Evolutionary conservation across 2,113 vertebrate species (phyloP), one percentile per base, ranked within the genome.

Genomic region (Chloebia gouldiae): DNA sequence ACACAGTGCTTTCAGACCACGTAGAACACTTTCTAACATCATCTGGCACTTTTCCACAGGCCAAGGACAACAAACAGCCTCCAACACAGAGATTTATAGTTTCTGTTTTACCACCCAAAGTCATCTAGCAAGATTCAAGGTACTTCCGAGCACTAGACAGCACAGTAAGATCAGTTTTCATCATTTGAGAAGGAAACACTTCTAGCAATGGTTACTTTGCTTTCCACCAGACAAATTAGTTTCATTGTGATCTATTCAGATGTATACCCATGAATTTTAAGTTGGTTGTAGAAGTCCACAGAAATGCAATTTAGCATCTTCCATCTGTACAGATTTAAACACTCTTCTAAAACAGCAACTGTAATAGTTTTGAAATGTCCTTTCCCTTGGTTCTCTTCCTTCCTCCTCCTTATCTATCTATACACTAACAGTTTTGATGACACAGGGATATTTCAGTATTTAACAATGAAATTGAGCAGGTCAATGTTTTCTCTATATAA

Each of bases 231-330:
- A 44, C 13, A 70, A 66, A 90, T 75, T 8, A 54, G 13, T 88
- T 86, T 86, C 83, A 75, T 77, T 71, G 49, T 42, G 11, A 81
- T 69, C 42, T 68, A 78, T 51, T n/a, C 86, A 61, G n/a, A 76
- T 20, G 16, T 39, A 81, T 20, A 90, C 9, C 14, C 42, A 63
- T 22, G 35, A 82, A 85, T 89, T 84, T 73, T 86, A 63, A 92
- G 45, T 8, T 31, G 30, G 18, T 25, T 75, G 64, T 54, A 51
- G 40, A 77, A 82, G 35, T 75, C 21, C 54, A 78, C 24, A 90
- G 85, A 91, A 90, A 71, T 25, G 4, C 56, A 81, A 50, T 65
- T 85, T 66, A 88, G 25, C 24, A 63, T 82, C 75, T 82, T 85
- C 39, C 51, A 37, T 31, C 50, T 51, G 31, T 70, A 82, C 2